phyloP scores from a whole-genome alignment of 2,113 vertebrate species.

The Spilogale gracilis region DNA sequence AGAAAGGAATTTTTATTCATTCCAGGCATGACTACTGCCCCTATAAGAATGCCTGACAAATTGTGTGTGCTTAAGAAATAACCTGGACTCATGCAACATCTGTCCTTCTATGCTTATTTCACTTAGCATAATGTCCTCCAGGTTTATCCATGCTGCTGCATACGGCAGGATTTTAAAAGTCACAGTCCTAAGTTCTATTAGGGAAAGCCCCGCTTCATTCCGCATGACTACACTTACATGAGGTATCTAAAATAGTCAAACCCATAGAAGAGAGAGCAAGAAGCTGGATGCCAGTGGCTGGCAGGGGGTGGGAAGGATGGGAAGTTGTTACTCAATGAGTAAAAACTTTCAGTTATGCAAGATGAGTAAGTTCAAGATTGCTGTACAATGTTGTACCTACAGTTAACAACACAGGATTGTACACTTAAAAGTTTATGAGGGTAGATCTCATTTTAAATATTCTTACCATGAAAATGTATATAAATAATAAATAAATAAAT shows the following conservation, averaged over 20 bases:
- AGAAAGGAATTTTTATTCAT: background rate
- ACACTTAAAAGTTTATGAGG: background rate
- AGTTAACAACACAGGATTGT: background rate
- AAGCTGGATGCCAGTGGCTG: background rate
- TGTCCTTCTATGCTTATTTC: background rate
- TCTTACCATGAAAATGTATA: background rate
- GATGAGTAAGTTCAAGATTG: background rate
- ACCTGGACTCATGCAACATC: background rate
- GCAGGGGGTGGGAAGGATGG: background rate
- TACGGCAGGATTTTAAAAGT: background rate
- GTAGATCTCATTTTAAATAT: background rate
- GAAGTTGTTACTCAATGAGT: background rate
- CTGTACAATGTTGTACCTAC: background rate
- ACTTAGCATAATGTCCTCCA: background rate
- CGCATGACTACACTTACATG: background rate
- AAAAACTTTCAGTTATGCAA: background rate
- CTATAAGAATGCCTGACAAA: background rate
- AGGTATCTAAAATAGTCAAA: background rate
- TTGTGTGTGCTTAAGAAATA: background rate
- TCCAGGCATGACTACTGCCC: background rate
- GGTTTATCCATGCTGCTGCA: background rate
- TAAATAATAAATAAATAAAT: background rate
- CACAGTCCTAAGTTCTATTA: background rate
- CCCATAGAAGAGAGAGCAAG: background rate
- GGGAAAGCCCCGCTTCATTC: background rate